Evolutionary conservation across 1,140 invertebrate species (phyloP).

Genomic region (Conopomorpha cramerella): DNA sequence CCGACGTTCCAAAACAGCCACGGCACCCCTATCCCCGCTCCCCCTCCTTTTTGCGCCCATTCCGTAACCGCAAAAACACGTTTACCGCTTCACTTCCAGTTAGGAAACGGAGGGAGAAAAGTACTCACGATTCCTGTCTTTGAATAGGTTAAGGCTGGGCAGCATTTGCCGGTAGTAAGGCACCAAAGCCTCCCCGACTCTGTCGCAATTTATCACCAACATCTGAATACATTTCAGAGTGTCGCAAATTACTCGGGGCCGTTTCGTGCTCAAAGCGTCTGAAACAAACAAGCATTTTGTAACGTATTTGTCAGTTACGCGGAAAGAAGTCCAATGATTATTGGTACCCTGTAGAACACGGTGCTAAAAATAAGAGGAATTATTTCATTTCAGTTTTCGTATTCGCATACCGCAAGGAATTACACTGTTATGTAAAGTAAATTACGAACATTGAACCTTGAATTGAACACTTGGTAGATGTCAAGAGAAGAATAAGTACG

Average conservation of each 20-base stretch:
- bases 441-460: too few relatives aligned
- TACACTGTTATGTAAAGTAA: too few relatives aligned
- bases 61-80: background rate
- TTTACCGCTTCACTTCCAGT: background rate
- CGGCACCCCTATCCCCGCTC: background rate
- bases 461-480: too few relatives aligned
- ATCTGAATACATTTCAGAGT: slow-evolving; percentile 83
- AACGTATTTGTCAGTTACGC: too few relatives aligned
- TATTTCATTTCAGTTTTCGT: too few relatives aligned
- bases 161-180: slow-evolving; percentile 93
- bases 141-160: slow-evolving; percentile 87
- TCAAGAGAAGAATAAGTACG: too few relatives aligned
- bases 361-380: too few relatives aligned
- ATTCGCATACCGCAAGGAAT: too few relatives aligned
- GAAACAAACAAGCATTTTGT: slow-evolving; percentile 10
- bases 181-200: slow-evolving; percentile 85
- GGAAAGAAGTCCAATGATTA: too few relatives aligned
- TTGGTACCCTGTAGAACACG: too few relatives aligned
- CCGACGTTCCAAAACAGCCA: background rate
- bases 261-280: slow-evolving; percentile 85
- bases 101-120: background rate
- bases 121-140: slow-evolving; percentile 72
- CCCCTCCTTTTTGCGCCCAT: background rate
- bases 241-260: slow-evolving; percentile 74
- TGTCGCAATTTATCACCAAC: slow-evolving; percentile 77